phyloP scores from a whole-genome alignment of 2,888 invertebrate species.

The Pimpla rufipes region DNA sequence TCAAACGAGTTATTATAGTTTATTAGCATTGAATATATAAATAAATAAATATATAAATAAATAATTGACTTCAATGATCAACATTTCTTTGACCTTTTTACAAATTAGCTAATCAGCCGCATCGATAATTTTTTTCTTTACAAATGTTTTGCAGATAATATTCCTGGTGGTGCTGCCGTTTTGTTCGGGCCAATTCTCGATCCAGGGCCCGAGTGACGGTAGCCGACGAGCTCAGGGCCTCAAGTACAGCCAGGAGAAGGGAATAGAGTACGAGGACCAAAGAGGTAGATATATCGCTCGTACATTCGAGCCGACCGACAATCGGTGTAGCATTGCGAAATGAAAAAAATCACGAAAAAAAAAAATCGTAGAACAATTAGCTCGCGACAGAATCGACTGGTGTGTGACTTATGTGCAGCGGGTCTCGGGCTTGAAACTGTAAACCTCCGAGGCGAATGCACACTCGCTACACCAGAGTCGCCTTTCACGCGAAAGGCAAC shows the following conservation, averaged over 20 bases:
- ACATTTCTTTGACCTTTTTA: no score
- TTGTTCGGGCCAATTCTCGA: conserved; percentile 82
- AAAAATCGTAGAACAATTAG: conserved; percentile 36
- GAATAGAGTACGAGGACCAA: conserved; percentile 82
- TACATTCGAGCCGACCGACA: no score
- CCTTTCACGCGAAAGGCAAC: conserved; percentile 68
- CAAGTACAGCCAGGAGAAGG: conserved; percentile 81
- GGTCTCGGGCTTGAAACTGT: conserved; percentile 38
- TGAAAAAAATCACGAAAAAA: conserved; percentile 9
- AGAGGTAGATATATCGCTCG: conserved; percentile 75
- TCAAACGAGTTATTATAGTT: no score
- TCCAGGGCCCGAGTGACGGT: conserved; percentile 83
- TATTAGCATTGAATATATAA: background rate
- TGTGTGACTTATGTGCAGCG: conserved; percentile 28
- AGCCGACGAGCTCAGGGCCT: conserved; percentile 82
- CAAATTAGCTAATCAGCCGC: no score
- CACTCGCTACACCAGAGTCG: conserved; percentile 25
- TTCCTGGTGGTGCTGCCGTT: conserved; percentile 77
- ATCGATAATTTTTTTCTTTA: background rate
- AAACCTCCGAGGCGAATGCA: conserved; percentile 34
- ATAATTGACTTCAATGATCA: no score
- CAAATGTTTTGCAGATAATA: conserved; percentile 74
- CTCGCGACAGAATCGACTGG: conserved; percentile 29
- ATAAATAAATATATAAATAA: background rate
- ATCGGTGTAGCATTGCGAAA: conserved; percentile 17